Evolutionary conservation across 2,888 invertebrate genomes (phyloP), one percentile per base, ranked within the genome.

Genomic region (Cremastinae sp.): DNA sequence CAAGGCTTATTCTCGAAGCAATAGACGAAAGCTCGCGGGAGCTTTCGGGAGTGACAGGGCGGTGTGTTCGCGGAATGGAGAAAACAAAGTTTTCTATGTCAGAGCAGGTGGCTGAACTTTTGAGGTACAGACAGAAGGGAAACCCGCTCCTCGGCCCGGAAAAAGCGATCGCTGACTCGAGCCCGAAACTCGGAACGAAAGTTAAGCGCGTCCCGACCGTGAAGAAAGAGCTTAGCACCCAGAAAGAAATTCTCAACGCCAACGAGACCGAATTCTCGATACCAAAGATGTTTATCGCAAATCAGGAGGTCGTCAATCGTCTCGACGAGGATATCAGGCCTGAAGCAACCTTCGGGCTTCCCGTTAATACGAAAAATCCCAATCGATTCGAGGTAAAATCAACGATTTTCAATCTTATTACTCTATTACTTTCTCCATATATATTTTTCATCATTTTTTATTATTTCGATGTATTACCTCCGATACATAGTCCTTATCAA

Each of bases 181-280:
- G 38, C 16, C 38, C 41, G 38, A 45, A 70, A 49, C 54, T 71
- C 18, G 69, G 56, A 4, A 49, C 49, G 51, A 81, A 80, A 59
- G 77, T 68, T 54, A 86, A 86, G 68, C 84, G 86, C 0, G 83
- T 85, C 56, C 86, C 86, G 5, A 85, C 86, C 0, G 88, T 89
- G 49, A 89, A 89, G 79, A 88, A 89, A 70, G 88, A 89, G 69
- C 81, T 89, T 69, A 86, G 86, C 51, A 84, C 87, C 45, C 88
- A 89, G 66, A 86, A 84, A 71, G 88, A 88, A 73, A 87, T 88
- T 45, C 78, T 84, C 12, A 69, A 51, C n/a, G 8, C 16, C 38
- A 79, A 77, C 47, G 58, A 62, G 36, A 74, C 74, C 10, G 47
- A 54, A 3, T 43, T 62, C 18, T 43, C 56, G 18, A 1, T 71